A percentile compares a stretch with the other conserved stretches of the same genome.
These are phyloP conservation scores for Pimephales promelas DNA, from an alignment of 2,113 vertebrate species.

Conservation along the genomic window DNA sequence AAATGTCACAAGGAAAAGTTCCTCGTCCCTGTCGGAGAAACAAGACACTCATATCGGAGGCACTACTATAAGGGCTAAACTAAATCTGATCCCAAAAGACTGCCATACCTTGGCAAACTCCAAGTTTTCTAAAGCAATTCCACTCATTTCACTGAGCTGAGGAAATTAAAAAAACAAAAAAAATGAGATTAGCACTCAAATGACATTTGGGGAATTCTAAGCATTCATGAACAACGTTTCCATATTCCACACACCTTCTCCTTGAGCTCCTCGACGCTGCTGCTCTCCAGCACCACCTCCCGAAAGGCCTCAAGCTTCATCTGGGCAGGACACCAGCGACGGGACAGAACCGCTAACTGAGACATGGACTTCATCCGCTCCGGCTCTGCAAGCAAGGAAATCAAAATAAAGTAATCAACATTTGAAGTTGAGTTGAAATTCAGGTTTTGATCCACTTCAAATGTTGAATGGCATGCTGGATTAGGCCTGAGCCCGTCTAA, in stretches of 20 bases:
- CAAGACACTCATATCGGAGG: background rate
- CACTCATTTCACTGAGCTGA: slow-evolving; percentile 91
- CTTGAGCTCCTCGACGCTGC: slow-evolving; percentile 92
- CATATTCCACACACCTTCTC: slow-evolving; percentile 82
- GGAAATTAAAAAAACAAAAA: slow-evolving; percentile 53
- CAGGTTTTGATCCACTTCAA: too few species aligned
- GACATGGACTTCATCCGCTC: slow-evolving; percentile 99
- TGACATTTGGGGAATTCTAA: background rate
- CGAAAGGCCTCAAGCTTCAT: slow-evolving; percentile 92
- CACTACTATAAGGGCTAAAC: background rate
- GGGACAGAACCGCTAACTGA: slow-evolving; percentile 90
- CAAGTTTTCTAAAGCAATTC: slow-evolving; percentile 87
- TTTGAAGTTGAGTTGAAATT: too few species aligned
- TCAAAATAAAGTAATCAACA: background rate
- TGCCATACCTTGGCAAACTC: slow-evolving; percentile 94
- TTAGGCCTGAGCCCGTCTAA: too few species aligned
- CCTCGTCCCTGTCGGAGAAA: slow-evolving; percentile 84
- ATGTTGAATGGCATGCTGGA: background rate
- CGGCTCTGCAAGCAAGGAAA: slow-evolving; percentile 72
- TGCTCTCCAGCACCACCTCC: slow-evolving; percentile 95
- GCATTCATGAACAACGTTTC: background rate
- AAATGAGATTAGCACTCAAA: background rate
- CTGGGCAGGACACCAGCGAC: slow-evolving; percentile 87
- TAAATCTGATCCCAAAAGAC: background rate
- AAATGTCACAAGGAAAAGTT: slow-evolving; percentile 98